phyloP scores from a whole-genome alignment of 1,140 invertebrate species.

The Wiebesia pumilae region DNA sequence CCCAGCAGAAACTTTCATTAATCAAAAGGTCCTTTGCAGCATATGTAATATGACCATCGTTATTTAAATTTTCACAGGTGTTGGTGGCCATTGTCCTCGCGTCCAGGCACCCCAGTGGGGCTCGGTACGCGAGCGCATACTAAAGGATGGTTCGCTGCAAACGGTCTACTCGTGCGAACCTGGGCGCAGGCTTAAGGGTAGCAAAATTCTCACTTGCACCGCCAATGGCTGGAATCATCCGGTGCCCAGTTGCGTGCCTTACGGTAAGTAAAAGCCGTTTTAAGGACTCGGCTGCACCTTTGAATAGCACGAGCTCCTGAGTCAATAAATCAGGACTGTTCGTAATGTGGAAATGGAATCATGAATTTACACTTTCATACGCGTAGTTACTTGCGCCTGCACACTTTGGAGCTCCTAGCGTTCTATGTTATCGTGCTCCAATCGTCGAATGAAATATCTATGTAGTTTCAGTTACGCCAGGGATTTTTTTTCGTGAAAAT shows the following conservation, averaged over 20 bases:
- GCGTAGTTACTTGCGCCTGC: background rate
- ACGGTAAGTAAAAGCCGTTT: conserved; percentile 58
- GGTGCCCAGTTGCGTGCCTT: conserved; percentile 64
- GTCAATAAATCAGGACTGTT: background rate
- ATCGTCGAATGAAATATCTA: background rate
- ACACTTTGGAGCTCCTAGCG: no score
- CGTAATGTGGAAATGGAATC: background rate
- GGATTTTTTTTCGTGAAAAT: background rate
- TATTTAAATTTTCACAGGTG: conserved; percentile 54
- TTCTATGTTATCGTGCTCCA: no score
- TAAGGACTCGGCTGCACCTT: background rate
- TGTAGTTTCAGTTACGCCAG: background rate
- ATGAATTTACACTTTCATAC: background rate
- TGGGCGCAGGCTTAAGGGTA: conserved; percentile 65
- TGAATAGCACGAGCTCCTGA: background rate
- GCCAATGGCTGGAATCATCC: conserved; percentile 64
- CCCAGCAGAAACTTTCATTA: background rate
- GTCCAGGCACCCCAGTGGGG: conserved; percentile 65
- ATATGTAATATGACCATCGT: background rate
- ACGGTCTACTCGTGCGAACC: conserved; percentile 66
- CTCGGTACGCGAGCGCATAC: conserved; percentile 60
- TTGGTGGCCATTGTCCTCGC: conserved; percentile 60
- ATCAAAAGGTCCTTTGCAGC: background rate
- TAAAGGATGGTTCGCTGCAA: conserved; percentile 64
- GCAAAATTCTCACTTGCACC: conserved; percentile 67